A percentile compares a stretch with the other conserved stretches of the same genome.
These are phyloP conservation scores for Bugula neritina DNA, from an alignment of 2,888 invertebrate genomes.

Conservation along the genomic window DNA sequence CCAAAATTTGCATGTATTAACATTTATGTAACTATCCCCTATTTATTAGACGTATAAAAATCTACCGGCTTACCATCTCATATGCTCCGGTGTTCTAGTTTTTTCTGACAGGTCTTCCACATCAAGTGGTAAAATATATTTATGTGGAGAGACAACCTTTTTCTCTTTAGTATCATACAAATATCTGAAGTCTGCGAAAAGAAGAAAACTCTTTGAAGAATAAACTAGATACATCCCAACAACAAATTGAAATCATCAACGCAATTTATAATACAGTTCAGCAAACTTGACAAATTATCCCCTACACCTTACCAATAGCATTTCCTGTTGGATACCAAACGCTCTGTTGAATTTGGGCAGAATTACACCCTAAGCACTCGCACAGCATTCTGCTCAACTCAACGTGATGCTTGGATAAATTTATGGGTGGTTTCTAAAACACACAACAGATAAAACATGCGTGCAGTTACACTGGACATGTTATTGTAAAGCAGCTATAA, in stretches of 20 bases:
- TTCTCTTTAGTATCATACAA: constrained; percentile 1
- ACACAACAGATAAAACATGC: too few species aligned
- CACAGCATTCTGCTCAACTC: background rate
- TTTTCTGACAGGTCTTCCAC: background rate
- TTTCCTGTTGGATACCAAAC: constrained; percentile 21
- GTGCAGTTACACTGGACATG: too few species aligned
- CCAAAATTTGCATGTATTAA: too few species aligned
- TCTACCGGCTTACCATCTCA: constrained; percentile 19
- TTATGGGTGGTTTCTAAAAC: background rate
- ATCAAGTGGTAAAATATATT: background rate
- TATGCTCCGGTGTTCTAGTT: background rate
- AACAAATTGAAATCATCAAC: too few species aligned
- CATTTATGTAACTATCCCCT: too few species aligned
- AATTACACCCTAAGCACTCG: background rate
- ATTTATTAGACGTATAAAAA: too few species aligned
- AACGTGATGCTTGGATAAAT: background rate
- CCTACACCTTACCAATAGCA: constrained; percentile 3
- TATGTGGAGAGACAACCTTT: background rate
- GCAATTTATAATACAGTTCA: too few species aligned
- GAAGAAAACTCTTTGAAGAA: too few species aligned
- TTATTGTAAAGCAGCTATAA: too few species aligned
- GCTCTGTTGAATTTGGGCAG: background rate
- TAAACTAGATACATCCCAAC: too few species aligned
- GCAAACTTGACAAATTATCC: too few species aligned
- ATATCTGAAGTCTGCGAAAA: constrained; percentile 21